These are phyloP conservation scores for Micrastur ruficollis DNA, from an alignment of 2,797 vertebrate genomes.

Conservation along the genomic window DNA sequence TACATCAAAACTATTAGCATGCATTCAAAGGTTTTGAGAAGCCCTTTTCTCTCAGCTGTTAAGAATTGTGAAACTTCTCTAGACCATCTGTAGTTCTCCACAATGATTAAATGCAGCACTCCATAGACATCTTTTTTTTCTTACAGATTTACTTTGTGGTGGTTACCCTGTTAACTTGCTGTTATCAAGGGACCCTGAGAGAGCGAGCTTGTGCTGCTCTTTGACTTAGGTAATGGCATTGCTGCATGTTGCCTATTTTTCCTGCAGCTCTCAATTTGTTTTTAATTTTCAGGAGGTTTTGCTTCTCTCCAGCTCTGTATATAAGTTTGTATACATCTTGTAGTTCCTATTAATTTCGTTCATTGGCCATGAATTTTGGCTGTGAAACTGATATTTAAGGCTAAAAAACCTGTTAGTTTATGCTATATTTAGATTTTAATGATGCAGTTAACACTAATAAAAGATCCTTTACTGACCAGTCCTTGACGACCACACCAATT, in stretches of 20 bases:
- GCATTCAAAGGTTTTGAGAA: not conserved
- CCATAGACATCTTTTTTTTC: not conserved
- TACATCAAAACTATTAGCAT: not conserved
- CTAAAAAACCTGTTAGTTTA: not conserved
- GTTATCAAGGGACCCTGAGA: not conserved
- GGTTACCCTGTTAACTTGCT: not conserved
- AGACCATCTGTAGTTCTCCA: not conserved
- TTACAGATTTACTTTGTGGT: not conserved
- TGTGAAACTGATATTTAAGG: not conserved
- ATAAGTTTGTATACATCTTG: not conserved
- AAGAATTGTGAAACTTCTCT: not conserved
- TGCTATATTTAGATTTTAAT: not conserved
- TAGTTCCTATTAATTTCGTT: not conserved
- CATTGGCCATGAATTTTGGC: not conserved
- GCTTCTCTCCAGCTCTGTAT: not conserved
- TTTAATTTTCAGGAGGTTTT: not conserved
- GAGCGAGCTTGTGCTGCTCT: not conserved
- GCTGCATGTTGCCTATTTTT: not conserved
- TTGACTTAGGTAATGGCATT: not conserved
- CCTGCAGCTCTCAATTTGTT: fast-evolving
- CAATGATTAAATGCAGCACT: not conserved
- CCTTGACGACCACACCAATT: not conserved
- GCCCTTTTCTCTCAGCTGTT: not conserved
- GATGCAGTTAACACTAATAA: not conserved
- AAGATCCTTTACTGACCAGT: not conserved